A percentile compares a stretch with the other conserved stretches of the same genome.
phyloP scores from a whole-genome alignment of 2,888 invertebrate species.

The Galerucella pusilla region DNA sequence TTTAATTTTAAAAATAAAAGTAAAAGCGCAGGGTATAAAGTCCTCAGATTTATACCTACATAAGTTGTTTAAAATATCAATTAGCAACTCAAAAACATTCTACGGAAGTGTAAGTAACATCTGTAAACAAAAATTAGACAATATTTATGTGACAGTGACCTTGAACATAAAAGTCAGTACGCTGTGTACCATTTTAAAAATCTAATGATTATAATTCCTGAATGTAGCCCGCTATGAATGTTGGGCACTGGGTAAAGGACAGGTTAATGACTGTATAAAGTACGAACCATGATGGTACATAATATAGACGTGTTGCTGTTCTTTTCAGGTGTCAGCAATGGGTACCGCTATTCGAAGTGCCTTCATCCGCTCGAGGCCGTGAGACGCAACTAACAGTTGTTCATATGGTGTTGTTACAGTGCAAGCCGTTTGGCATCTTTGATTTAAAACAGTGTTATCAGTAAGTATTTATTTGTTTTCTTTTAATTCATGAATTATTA shows the following conservation, averaged over 20 bases:
- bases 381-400: constrained; percentile 59
- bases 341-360: constrained; percentile 63
- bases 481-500: no score
- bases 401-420: constrained; percentile 60
- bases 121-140: no score
- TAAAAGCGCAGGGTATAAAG: no score
- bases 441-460: constrained; percentile 29
- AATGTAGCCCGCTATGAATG: not conserved
- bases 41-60: no score
- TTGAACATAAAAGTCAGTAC: not conserved
- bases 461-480: constrained; percentile 41
- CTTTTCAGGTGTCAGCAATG: constrained; percentile 52
- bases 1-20: no score
- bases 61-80: no score
- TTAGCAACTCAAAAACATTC: no score
- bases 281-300: constrained; percentile 1
- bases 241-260: constrained; percentile 18
- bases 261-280: constrained; percentile 6
- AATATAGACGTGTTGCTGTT: constrained; percentile 1
- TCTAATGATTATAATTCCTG: not conserved
- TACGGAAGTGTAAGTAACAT: no score
- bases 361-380: constrained; percentile 54
- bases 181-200: not conserved
- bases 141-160: not conserved
- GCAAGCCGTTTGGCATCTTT: constrained; percentile 29